Percentiles rank a stretch among this genome's conserved stretches.
These are phyloP conservation scores for Prunella strophiata DNA, from an alignment of 2,797 vertebrate genomes.

Conservation along the genomic window DNA sequence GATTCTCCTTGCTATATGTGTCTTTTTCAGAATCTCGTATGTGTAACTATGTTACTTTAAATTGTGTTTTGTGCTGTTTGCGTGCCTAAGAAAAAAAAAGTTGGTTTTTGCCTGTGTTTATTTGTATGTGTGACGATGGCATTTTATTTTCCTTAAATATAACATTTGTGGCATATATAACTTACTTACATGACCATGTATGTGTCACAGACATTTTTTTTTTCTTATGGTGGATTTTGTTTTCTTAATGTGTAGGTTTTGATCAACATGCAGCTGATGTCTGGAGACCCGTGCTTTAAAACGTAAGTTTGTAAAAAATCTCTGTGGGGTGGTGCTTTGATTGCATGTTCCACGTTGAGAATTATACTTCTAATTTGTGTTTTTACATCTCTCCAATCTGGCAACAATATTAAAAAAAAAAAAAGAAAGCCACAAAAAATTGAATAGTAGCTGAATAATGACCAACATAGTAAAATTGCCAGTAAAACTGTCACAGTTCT, in stretches of 20 bases:
- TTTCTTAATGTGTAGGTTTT: conserved; percentile 83
- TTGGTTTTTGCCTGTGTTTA: neutral
- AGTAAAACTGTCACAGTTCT: neutral
- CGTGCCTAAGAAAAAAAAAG: neutral
- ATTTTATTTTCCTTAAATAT: neutral
- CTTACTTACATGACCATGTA: neutral
- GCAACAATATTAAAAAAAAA: neutral
- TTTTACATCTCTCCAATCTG: neutral
- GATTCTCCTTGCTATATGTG: neutral
- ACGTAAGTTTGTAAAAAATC: conserved; percentile 82
- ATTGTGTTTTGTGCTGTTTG: neutral
- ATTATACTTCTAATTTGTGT: neutral
- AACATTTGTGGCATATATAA: neutral
- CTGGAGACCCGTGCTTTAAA: conserved; percentile 98
- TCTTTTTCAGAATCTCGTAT: neutral
- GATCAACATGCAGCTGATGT: conserved; percentile 97
- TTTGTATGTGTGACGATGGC: neutral
- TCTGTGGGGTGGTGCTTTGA: neutral
- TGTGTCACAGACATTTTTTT: neutral
- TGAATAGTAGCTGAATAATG: neutral
- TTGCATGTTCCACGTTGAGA: neutral
- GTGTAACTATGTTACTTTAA: neutral
- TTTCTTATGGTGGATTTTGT: neutral
- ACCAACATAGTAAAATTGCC: neutral
- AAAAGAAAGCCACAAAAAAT: neutral